These are phyloP conservation scores for Physeter macrocephalus DNA, from an alignment of 2,113 vertebrate species.

Conservation along the genomic window DNA sequence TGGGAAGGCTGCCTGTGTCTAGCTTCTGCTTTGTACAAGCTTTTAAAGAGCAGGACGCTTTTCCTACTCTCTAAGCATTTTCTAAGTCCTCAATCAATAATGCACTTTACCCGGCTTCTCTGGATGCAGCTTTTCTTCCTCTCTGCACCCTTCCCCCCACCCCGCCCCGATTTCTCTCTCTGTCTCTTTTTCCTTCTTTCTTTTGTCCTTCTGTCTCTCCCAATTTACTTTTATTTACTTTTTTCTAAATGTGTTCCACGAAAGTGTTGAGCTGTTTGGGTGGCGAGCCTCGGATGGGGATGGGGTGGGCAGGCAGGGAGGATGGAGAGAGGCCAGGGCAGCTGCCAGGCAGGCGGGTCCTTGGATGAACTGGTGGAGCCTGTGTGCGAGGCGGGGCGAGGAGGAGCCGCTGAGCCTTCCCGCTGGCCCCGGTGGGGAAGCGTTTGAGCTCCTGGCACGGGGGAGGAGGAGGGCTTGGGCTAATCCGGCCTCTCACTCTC, in stretches of 20 bases:
- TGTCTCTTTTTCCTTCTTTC: background rate
- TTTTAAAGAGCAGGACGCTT: constrained; percentile 84
- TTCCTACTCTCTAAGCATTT: constrained; percentile 87
- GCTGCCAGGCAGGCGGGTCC: constrained; percentile 30
- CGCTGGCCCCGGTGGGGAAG: background rate
- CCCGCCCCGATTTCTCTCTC: accelerated
- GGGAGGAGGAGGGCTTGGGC: background rate
- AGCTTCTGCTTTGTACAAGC: constrained; percentile 76
- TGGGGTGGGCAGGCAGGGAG: background rate
- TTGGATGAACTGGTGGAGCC: background rate
- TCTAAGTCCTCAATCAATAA: constrained; percentile 84
- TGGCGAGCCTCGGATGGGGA: background rate
- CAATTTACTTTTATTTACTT: background rate
- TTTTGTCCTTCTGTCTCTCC: background rate
- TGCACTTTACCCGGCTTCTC: constrained; percentile 67
- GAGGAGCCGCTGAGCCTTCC: background rate
- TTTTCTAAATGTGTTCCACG: background rate
- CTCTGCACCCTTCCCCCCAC: background rate
- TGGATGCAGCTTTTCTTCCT: background rate
- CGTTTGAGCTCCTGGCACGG: background rate
- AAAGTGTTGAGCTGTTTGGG: background rate
- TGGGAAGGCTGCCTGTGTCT: constrained; percentile 77
- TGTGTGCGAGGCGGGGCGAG: background rate
- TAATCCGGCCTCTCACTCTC: background rate
- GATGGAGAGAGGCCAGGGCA: background rate